Conservation (phyloP, 2,888 invertebrate species). For the Erebia ligea region DNA sequence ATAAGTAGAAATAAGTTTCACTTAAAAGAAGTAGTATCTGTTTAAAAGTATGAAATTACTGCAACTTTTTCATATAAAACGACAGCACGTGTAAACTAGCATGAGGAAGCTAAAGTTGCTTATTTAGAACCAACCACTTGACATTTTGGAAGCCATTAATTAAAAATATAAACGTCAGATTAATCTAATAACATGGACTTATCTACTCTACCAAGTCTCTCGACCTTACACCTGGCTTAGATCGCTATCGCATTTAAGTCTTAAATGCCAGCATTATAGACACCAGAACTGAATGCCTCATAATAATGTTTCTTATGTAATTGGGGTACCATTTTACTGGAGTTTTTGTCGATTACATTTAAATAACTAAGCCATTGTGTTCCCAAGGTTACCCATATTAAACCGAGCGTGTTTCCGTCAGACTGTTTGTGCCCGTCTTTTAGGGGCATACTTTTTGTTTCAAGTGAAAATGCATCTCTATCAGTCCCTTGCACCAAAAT, state of each 20-base stretch:
- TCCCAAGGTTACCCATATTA: constrained; percentile 75
- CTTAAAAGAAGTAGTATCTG: not conserved
- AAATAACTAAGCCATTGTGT: constrained; percentile 65
- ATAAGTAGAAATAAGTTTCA: not conserved
- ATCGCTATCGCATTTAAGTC: constrained; percentile 37
- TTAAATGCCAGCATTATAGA: constrained; percentile 39
- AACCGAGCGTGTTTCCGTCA: constrained; percentile 66
- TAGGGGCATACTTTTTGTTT: constrained; percentile 25
- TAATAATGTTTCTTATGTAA: constrained; percentile 44
- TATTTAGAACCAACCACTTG: constrained; percentile 17
- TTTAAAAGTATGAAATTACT: not conserved
- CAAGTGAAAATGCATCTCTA: constrained; percentile 5
- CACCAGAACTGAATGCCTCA: constrained; percentile 21
- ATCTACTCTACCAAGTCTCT: constrained; percentile 24
- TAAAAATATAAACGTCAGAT: constrained; percentile 32
- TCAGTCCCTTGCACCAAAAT: too few species aligned
- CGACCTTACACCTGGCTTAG: constrained; percentile 39
- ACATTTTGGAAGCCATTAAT: constrained; percentile 33
- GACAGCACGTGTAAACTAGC: not conserved
- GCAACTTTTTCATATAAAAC: not conserved
- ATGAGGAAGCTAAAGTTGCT: constrained; percentile 6
- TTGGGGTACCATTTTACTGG: constrained; percentile 51
- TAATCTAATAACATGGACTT: constrained; percentile 33
- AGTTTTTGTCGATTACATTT: constrained; percentile 62
- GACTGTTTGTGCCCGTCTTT: constrained; percentile 23